Evolutionary conservation across 1,140 invertebrate genomes (phyloP).

Genomic region (Tribolium madens): DNA sequence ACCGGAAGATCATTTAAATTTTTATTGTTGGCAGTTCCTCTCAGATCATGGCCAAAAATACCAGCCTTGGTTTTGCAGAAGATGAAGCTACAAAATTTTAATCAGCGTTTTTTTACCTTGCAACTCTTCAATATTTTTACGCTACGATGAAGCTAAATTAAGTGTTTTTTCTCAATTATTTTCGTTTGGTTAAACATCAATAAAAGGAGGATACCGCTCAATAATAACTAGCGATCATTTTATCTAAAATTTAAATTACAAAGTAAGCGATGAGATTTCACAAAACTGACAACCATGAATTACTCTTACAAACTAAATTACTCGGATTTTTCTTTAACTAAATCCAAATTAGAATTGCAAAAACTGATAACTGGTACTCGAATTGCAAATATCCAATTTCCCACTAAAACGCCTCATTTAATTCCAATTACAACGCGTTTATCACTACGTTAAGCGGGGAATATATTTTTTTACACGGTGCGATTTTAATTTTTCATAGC

Average conservation of each 20-base stretch:
- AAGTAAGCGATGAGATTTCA: conserved; percentile 3
- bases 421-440: neutral
- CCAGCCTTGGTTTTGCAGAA: conserved; percentile 1
- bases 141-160: conserved; percentile 19
- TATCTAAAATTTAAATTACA: conserved; percentile 1
- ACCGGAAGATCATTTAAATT: conserved; percentile 33
- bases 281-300: conserved; percentile 13
- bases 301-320: conserved; percentile 25
- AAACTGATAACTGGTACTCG: neutral
- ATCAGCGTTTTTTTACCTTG: neutral
- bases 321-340: conserved; percentile 6
- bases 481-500: too few relatives aligned
- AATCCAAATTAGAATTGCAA: neutral
- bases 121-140: conserved; percentile 1
- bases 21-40: conserved; percentile 27
- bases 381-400: neutral
- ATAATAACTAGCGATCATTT: neutral
- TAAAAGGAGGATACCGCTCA: neutral
- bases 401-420: neutral
- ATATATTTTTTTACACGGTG: neutral
- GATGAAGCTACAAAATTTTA: conserved; percentile 15
- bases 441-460: neutral
- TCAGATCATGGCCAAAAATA: conserved; percentile 28
- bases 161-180: conserved; percentile 25
- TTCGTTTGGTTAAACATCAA: conserved; percentile 19